Evolutionary conservation across 2,113 vertebrate genomes (phyloP).

Genomic region (Bubo blakistoni): DNA sequence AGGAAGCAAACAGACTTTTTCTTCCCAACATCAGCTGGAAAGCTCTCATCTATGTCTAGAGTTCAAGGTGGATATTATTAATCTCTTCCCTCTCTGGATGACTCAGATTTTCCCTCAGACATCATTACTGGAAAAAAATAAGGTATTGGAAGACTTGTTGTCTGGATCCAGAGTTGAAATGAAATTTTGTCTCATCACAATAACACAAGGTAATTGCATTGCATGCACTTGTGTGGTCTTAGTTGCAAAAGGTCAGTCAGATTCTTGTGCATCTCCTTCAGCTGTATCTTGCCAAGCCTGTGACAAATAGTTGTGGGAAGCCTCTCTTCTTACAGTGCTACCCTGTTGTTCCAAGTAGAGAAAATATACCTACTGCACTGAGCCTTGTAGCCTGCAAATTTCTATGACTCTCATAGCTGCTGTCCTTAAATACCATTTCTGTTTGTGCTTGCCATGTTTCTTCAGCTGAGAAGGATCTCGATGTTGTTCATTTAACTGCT

Average conservation of each 20-base stretch:
- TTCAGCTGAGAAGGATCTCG: background rate
- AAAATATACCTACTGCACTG: background rate
- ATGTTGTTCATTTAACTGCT: background rate
- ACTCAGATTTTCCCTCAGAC: constrained; percentile 29
- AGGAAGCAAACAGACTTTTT: background rate
- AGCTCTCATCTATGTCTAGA: background rate
- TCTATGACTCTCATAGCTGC: background rate
- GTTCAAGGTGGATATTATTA: background rate
- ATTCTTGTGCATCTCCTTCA: background rate
- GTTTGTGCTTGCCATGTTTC: background rate
- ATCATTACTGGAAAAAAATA: background rate
- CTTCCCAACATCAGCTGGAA: background rate
- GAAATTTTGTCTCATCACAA: constrained; percentile 8
- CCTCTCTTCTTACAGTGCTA: background rate
- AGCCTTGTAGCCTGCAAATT: background rate
- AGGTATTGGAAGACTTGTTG: background rate
- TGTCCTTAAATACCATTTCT: background rate
- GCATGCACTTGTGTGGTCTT: background rate
- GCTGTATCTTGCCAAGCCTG: background rate
- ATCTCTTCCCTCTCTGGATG: background rate
- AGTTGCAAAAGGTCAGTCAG: background rate
- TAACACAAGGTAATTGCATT: constrained; percentile 14
- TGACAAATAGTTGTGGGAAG: background rate
- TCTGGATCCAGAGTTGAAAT: background rate
- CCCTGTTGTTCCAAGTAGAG: background rate